Percentiles rank a stretch among this genome's conserved stretches.
Evolutionary conservation across 2,888 invertebrate genomes (phyloP).

Genomic region (Acronicta psi): DNA sequence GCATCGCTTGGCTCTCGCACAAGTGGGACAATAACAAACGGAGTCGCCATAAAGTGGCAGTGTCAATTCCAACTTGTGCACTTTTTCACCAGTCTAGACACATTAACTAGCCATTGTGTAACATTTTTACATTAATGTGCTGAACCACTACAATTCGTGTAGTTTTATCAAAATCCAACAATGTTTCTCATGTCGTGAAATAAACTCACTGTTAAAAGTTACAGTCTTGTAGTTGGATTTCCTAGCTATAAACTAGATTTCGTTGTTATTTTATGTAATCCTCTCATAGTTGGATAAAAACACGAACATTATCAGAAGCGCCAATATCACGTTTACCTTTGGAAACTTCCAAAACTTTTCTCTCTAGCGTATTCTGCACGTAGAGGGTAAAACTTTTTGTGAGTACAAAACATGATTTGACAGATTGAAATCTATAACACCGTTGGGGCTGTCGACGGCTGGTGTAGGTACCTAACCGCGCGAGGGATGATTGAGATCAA

Average conservation of each 20-base stretch:
- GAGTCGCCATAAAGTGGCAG: constrained; percentile 68
- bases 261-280: constrained; percentile 16
- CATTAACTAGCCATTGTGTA: constrained; percentile 61
- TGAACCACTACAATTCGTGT: constrained; percentile 24
- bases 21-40: constrained; percentile 80
- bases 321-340: constrained; percentile 33
- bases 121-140: constrained; percentile 49
- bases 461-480: constrained; percentile 36
- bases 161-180: constrained; percentile 24
- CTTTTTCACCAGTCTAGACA: constrained; percentile 73
- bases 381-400: constrained; percentile 48
- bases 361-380: constrained; percentile 51
- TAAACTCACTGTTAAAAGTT: constrained; percentile 4
- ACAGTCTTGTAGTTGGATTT: constrained; percentile 1
- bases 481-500: constrained; percentile 51
- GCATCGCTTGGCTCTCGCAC: constrained; percentile 72
- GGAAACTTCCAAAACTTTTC: constrained; percentile 44
- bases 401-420: constrained; percentile 59
- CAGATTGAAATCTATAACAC: constrained; percentile 64
- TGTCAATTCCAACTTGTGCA: constrained; percentile 72
- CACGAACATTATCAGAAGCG: constrained; percentile 26
- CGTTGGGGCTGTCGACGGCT: constrained; percentile 36
- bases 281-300: constrained; percentile 8
- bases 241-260: constrained; percentile 16
- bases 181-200: constrained; percentile 22